Percentiles rank a stretch among this genome's conserved stretches.
Conservation (phyloP, 2,888 invertebrate genomes). For the Erpobdella octoculata region DNA sequence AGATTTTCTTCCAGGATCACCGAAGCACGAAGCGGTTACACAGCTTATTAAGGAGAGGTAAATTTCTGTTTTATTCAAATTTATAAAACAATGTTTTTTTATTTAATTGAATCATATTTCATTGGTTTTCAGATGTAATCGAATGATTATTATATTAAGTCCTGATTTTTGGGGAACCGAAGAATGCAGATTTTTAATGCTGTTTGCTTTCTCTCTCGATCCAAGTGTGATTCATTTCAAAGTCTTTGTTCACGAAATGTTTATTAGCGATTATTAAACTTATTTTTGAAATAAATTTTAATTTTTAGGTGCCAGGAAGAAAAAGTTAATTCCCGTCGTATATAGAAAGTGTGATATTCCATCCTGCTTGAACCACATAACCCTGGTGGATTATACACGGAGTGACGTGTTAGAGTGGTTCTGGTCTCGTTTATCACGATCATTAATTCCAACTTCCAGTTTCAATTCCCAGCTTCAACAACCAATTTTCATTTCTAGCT, state of each 20-base stretch:
- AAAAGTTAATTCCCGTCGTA: constrained; percentile 46
- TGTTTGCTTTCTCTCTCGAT: constrained; percentile 70
- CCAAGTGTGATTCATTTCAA: constrained; percentile 57
- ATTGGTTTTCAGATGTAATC: constrained; percentile 63
- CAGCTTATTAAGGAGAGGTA: constrained; percentile 47
- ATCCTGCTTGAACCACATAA: constrained; percentile 41
- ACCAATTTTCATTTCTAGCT: too few relatives aligned
- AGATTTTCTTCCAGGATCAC: constrained; percentile 44
- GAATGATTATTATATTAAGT: constrained; percentile 71
- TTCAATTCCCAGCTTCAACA: too few relatives aligned
- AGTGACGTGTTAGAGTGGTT: constrained; percentile 52
- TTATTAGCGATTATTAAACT: neutral
- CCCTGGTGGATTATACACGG: constrained; percentile 44
- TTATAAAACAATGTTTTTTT: too few relatives aligned
- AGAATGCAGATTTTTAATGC: constrained; percentile 69
- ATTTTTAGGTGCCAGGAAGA: constrained; percentile 44
- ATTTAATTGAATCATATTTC: too few relatives aligned
- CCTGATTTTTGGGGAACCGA: constrained; percentile 67
- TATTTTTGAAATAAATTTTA: neutral
- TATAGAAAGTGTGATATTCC: constrained; percentile 40
- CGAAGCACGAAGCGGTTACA: constrained; percentile 42
- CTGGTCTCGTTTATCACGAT: constrained; percentile 73
- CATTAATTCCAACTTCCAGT: too few relatives aligned
- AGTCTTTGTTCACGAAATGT: too few relatives aligned
- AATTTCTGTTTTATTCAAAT: neutral